These are phyloP conservation scores for Kryptolebias marmoratus DNA, from an alignment of 2,113 vertebrate genomes.

Conservation along the genomic window DNA sequence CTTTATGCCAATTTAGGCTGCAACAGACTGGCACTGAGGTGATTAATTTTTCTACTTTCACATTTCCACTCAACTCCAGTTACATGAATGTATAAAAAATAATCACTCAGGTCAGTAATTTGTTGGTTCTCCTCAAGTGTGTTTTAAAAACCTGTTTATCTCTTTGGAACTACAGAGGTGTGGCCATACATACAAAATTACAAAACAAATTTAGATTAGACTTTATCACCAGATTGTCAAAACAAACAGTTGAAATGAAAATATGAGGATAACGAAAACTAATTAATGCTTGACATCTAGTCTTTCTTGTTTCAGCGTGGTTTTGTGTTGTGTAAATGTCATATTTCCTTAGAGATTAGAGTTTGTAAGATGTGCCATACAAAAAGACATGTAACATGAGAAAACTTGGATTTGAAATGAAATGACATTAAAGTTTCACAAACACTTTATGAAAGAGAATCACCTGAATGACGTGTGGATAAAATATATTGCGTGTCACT, in stretches of 20 bases:
- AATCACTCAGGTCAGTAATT: conserved; percentile 38
- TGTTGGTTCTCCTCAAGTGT: conserved; percentile 13
- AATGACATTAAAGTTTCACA: neutral
- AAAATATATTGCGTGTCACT: conserved; percentile 36
- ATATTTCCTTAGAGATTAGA: conserved; percentile 19
- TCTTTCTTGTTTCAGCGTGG: too few relatives aligned
- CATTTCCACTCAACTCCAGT: conserved; percentile 35
- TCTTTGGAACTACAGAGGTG: conserved; percentile 5
- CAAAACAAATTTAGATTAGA: conserved; percentile 6
- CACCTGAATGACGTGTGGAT: conserved; percentile 30
- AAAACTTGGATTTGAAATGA: neutral
- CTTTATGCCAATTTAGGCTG: conserved; percentile 53
- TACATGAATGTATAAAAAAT: conserved; percentile 31
- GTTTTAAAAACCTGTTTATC: conserved; percentile 19
- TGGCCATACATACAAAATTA: conserved; percentile 17
- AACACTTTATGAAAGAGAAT: neutral
- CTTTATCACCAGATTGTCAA: conserved; percentile 4
- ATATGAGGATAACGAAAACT: conserved; percentile 1
- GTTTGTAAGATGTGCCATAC: conserved; percentile 9
- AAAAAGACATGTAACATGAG: neutral
- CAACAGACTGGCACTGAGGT: conserved; percentile 44
- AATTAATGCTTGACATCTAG: too few relatives aligned
- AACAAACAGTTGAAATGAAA: conserved; percentile 24
- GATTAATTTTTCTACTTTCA: conserved; percentile 54
- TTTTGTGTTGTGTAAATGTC: neutral